phyloP scores from a whole-genome alignment of 2,888 invertebrate species.

The Uloborus plumipes region DNA sequence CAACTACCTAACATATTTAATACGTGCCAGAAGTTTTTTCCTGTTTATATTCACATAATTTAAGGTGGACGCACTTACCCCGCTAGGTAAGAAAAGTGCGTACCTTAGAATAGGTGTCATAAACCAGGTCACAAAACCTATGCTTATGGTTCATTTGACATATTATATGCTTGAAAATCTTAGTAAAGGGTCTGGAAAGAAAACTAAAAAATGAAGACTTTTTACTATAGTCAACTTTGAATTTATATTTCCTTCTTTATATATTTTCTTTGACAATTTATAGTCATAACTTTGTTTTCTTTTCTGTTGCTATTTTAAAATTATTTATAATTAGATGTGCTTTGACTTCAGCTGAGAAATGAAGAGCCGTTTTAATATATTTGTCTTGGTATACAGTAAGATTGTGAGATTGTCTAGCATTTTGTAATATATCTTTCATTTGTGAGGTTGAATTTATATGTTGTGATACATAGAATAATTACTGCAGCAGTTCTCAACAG shows the following conservation, averaged over 20 bases:
- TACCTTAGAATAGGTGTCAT: no score
- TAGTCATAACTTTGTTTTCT: slow-evolving; percentile 30
- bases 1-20: no score
- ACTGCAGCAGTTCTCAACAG: slow-evolving; percentile 7
- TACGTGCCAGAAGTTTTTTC: no score
- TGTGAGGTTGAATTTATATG: not conserved
- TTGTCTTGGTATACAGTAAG: slow-evolving; percentile 1
- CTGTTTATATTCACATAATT: no score
- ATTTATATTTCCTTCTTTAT: slow-evolving; percentile 22
- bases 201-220: slow-evolving; percentile 30
- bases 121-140: no score
- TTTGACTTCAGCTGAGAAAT: slow-evolving; percentile 61
- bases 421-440: slow-evolving; percentile 5
- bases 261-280: slow-evolving; percentile 15
- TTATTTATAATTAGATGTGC: slow-evolving; percentile 57
- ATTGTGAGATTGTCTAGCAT: slow-evolving; percentile 10
- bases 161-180: no score
- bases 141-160: no score
- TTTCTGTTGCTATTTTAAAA: slow-evolving; percentile 51
- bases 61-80: no score
- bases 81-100: no score
- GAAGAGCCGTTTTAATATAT: slow-evolving; percentile 41
- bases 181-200: no score
- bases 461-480: slow-evolving; percentile 2
- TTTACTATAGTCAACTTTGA: slow-evolving; percentile 25